Base-by-base conservation (phyloP, 2,888 invertebrate species). In the Eumacrocentrus americanus region DNA sequence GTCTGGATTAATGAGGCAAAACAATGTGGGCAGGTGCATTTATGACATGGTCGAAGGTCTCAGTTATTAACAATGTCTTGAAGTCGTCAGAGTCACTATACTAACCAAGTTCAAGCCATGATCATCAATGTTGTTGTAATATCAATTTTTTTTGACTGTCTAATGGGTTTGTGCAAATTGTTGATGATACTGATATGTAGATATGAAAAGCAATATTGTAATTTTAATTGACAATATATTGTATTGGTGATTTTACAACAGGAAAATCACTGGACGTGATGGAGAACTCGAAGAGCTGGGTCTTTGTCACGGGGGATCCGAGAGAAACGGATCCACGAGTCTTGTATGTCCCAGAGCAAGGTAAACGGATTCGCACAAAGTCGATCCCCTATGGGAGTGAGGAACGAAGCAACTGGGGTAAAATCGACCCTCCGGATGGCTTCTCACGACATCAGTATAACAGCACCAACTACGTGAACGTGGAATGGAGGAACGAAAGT, bases 201-300 rank as follows among this genome's bases (percentile, higher is more conserved):
- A 29, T 4, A 29, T 29, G 9, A 9, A 29, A 9, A 29, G 9
- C 29, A 29, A 29, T 29, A 29, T 29, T 29, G 4, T 29, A 29
- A 29, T 29, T 29, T 29, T 6, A 22, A 12, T 12, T 1, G 22
- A 23, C n/a, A 5, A 46, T 22, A 12, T n/a, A 9, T 11, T 46
- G n/a, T 12, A 25, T 48, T 16, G 11, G 16, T 51, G 11, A n/a
- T 20, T 37, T 51, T n/a, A 20, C 11, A 35, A 35, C 11, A 51
- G 51, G 22, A 14, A 6, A 51, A 51, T 37, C 51, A 35, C 7
- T 51, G 51, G 12, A n/a, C 9, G 34, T 20, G 3, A 35, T 37
- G 51, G n/a, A 37, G 6, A n/a, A n/a, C 6, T 20, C 51, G 1
- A 37, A 37, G 3, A 37, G 35, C 11, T 20, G 34, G 37, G 20